Conservation (phyloP, 2,888 invertebrate genomes). For the Archaeoteleia sp. region DNA sequence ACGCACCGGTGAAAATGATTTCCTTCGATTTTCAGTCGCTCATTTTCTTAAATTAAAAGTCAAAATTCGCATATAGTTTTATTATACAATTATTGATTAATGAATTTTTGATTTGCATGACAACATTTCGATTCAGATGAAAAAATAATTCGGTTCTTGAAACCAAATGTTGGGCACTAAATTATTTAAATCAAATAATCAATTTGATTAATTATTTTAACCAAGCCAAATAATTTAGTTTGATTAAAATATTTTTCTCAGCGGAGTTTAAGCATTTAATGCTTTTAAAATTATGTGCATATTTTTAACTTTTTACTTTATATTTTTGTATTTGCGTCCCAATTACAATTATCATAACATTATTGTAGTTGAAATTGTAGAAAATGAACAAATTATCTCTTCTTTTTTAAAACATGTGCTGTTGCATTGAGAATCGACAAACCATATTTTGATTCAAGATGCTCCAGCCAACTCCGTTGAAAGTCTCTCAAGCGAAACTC, state of each 20-base stretch:
- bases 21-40: slow-evolving; percentile 5
- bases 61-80: not conserved
- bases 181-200: too few relatives aligned
- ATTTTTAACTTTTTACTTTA: too few relatives aligned
- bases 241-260: too few relatives aligned
- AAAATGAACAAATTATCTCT: slow-evolving; percentile 11
- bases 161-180: too few relatives aligned
- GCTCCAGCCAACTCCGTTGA: slow-evolving; percentile 8
- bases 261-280: too few relatives aligned
- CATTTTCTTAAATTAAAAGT: slow-evolving; percentile 1
- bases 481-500: slow-evolving; percentile 10
- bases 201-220: too few relatives aligned
- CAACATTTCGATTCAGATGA: too few relatives aligned
- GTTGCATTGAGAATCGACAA: slow-evolving; percentile 8
- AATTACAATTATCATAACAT: not conserved
- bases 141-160: too few relatives aligned
- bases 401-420: slow-evolving; percentile 9
- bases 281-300: too few relatives aligned
- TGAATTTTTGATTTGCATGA: too few relatives aligned
- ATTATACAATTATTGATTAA: not conserved
- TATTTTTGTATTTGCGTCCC: too few relatives aligned
- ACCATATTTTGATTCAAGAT: slow-evolving; percentile 13
- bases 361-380: not conserved
- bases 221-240: too few relatives aligned
- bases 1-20: slow-evolving; percentile 2